Evolutionary conservation across 2,888 invertebrate genomes (phyloP), one percentile per base, ranked within the genome.

Genomic region (Carcina quercana): DNA sequence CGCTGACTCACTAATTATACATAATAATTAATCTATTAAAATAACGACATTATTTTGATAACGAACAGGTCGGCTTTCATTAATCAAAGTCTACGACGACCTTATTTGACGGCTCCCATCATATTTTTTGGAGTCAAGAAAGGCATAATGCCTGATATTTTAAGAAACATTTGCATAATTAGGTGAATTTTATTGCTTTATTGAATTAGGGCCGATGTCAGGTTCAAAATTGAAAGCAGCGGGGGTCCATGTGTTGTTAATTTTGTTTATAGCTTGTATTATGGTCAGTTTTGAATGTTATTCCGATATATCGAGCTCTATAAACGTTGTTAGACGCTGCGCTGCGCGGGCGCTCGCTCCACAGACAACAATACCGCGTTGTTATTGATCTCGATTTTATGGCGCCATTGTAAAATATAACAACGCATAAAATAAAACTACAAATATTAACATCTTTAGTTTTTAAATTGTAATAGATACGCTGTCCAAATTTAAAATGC

Each of bases 111-210:
- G 59, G 67, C 57, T 53, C 65, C 59, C 59, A 62, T 75, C 68
- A 76, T 76, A 76, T 73, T 70, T 70, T 75, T 72, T 59, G 59
- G 46, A 62, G 55, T 57, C 59, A 55, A 66, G 72, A 74, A 74
- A 72, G 60, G 67, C 64, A 70, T 73, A 71, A 73, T 69, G 57
- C 50, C 57, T 64, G 70, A 76, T 73, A 75, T 76, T 79, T 75
- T 66, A 70, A 70, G n/a, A 70, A 44, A 65, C 79, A 82, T 83
- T 83, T 82, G 79, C 83, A 83, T 83, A 83, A 83, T 83, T 83
- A 83, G 80, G 83, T 83, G 82, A 79, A 82, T 82, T 83, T 83
- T 83, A 83, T 83, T 70, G 79, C 83, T 83, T 82, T 83, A 83
- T 83, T 83, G 83, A 83, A 83, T 83, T 83, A 83, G 71, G 78